Percentiles rank a stretch among this genome's conserved stretches.
phyloP scores from a whole-genome alignment of 2,113 vertebrate genomes.

The Alethe castanea region DNA sequence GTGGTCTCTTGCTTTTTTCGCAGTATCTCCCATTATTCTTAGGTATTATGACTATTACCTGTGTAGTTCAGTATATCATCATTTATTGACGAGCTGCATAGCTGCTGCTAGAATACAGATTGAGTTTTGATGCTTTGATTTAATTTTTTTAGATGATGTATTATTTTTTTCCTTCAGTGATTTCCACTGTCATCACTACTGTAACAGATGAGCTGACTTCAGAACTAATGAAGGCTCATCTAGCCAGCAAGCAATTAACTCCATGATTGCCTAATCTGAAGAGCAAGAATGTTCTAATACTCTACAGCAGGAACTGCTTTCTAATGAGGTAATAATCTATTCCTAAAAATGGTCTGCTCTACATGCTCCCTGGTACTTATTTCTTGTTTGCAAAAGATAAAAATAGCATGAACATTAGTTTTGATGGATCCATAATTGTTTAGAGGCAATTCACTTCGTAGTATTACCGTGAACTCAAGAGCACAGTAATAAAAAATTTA shows the following conservation, averaged over 20 bases:
- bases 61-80: neutral
- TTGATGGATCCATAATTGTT: neutral
- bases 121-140: neutral
- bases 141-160: neutral
- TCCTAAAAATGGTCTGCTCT: neutral
- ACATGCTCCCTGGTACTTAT: neutral
- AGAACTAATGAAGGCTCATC: slow-evolving; percentile 2
- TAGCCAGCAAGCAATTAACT: neutral
- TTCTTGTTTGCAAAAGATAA: neutral
- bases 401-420: neutral
- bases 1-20: neutral
- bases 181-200: neutral
- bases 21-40: neutral
- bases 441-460: neutral
- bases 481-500: neutral
- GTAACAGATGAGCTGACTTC: neutral
- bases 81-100: neutral
- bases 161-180: neutral
- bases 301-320: neutral
- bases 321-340: neutral
- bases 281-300: neutral
- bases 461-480: neutral
- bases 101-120: neutral
- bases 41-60: neutral
- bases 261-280: neutral